A percentile compares a stretch with the other conserved stretches of the same genome.
phyloP scores from a whole-genome alignment of 64 coral and sea anemone species.

The Actinia equina region DNA sequence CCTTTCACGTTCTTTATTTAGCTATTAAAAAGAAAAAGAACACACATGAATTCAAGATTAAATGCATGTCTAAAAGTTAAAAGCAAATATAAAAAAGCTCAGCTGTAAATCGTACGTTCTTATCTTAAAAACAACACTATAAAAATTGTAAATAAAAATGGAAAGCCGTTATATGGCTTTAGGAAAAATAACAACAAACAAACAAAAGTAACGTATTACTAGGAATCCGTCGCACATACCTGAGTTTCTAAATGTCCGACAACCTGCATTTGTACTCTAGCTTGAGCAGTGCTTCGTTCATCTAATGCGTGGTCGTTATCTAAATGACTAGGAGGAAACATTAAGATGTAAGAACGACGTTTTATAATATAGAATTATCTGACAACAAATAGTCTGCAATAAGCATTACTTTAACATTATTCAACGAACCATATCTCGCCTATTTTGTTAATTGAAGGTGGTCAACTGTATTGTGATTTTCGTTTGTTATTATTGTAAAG shows the following conservation, averaged over 20 bases:
- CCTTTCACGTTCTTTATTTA: constrained; percentile 94
- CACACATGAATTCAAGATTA: background rate
- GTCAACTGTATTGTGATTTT: background rate
- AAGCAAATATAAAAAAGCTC: background rate
- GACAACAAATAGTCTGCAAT: background rate
- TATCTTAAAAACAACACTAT: background rate
- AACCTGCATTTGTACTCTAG: constrained; percentile 96
- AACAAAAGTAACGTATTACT: background rate
- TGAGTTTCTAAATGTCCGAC: constrained; percentile 82
- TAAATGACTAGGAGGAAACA: constrained; percentile 61
- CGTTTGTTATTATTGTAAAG: background rate
- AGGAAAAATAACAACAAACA: too few species aligned
- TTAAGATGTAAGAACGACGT: background rate
- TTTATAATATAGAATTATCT: background rate
- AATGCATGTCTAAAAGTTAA: background rate
- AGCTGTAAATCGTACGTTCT: background rate
- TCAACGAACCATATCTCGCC: background rate
- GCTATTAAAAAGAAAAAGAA: constrained; percentile 41
- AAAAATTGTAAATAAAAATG: background rate
- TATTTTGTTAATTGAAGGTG: background rate
- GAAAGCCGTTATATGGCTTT: too few species aligned
- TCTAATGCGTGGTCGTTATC: constrained; percentile 89
- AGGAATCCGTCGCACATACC: constrained; percentile 29
- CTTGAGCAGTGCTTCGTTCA: constrained; percentile 96
- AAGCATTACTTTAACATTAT: background rate